Conservation (phyloP, 1,140 invertebrate species). For the Drosophila sp. region DNA sequence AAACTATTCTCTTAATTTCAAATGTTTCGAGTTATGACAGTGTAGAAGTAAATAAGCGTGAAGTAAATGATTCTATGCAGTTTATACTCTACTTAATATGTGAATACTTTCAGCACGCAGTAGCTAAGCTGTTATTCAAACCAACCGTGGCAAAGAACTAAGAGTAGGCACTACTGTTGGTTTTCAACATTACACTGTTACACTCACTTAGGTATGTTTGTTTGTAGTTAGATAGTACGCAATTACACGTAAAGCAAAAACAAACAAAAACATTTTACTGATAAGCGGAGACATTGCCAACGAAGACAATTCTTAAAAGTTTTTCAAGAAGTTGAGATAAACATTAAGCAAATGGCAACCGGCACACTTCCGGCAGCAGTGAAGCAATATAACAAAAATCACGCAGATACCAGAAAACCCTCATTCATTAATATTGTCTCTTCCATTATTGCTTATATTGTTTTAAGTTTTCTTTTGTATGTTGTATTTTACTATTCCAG, state of each 20-base stretch:
- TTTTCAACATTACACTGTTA: background rate
- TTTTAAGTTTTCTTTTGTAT: background rate
- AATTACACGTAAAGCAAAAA: conserved; percentile 38
- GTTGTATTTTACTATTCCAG: background rate
- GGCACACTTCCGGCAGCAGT: conserved; percentile 14
- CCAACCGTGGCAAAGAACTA: conserved; percentile 8
- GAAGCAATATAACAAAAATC: conserved; percentile 6
- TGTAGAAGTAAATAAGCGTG: too few relatives aligned
- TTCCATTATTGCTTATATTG: background rate
- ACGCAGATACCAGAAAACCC: conserved; percentile 17
- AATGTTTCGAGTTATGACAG: too few relatives aligned
- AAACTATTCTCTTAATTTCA: too few relatives aligned
- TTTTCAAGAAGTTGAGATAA: conserved; percentile 34
- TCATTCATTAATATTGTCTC: background rate
- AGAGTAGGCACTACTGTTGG: background rate
- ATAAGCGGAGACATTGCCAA: conserved; percentile 39
- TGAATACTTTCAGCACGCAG: background rate
- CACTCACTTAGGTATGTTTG: background rate
- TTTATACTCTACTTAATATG: too few relatives aligned
- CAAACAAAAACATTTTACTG: conserved; percentile 46
- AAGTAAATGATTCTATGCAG: too few relatives aligned
- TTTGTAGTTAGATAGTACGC: conserved; percentile 8
- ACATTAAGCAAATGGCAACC: background rate
- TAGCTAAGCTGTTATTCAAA: background rate
- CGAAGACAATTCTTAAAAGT: conserved; percentile 22